These are phyloP conservation scores for Drosophila rellima DNA, from an alignment of 2,888 invertebrate species.

Conservation along the genomic window DNA sequence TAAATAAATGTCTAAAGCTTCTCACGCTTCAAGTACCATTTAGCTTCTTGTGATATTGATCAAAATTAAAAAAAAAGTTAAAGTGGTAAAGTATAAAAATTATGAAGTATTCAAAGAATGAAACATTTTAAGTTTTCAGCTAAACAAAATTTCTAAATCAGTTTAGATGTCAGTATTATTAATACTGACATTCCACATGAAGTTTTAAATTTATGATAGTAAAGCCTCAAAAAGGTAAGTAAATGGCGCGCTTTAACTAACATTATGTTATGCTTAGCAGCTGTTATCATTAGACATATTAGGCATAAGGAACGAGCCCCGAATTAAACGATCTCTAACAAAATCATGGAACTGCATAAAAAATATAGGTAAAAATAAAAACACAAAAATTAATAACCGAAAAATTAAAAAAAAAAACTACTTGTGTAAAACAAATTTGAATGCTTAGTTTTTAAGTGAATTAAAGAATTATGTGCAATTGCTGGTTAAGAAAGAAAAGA, in stretches of 20 bases:
- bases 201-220: not conserved
- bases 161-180: too few relatives aligned
- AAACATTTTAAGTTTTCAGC: too few relatives aligned
- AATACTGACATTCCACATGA: too few relatives aligned
- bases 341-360: slow-evolving; percentile 31
- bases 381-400: slow-evolving; percentile 3
- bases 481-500: slow-evolving; percentile 42
- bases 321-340: slow-evolving; percentile 20
- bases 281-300: slow-evolving; percentile 18
- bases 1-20: slow-evolving; percentile 5
- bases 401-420: slow-evolving; percentile 16
- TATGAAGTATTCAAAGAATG: too few relatives aligned
- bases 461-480: slow-evolving; percentile 50
- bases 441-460: slow-evolving; percentile 41
- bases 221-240: too few relatives aligned
- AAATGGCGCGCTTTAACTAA: not conserved
- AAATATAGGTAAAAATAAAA: slow-evolving; percentile 15
- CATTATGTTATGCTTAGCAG: not conserved
- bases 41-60: too few relatives aligned
- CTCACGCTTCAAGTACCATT: not conserved
- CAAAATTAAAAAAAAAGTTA: too few relatives aligned
- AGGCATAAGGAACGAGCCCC: slow-evolving; percentile 8
- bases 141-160: too few relatives aligned
- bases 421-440: not conserved
- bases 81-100: too few relatives aligned